Evolutionary conservation across 1,140 invertebrate genomes (phyloP).

Genomic region (Belonocnema kinseyi): DNA sequence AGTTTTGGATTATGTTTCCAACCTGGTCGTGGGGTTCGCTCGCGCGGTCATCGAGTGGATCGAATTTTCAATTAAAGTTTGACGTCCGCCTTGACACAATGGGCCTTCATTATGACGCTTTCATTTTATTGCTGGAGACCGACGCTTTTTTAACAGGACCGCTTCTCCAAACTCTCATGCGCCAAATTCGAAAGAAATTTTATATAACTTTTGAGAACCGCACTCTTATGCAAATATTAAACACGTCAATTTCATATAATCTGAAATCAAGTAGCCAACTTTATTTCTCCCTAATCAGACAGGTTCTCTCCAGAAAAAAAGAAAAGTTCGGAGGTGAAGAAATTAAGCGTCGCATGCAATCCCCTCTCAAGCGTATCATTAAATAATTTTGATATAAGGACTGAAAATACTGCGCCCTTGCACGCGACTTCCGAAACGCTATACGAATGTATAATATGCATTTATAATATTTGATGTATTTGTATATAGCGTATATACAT

Average conservation of each 20-base stretch:
- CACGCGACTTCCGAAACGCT: conserved; percentile 27
- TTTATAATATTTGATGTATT: too few relatives aligned
- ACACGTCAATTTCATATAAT: too few relatives aligned
- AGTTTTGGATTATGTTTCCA: conserved; percentile 10
- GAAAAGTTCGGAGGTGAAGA: conserved; percentile 21
- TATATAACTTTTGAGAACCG: too few relatives aligned
- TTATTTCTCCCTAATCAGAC: background rate
- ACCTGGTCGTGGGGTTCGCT: background rate
- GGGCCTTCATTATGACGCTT: conserved; percentile 57
- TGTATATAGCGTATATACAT: too few relatives aligned
- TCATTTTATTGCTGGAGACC: conserved; percentile 49
- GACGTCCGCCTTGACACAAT: conserved; percentile 56
- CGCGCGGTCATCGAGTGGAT: conserved; percentile 47
- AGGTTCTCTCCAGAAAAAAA: background rate
- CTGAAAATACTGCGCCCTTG: conserved; percentile 10
- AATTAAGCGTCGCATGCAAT: conserved; percentile 26
- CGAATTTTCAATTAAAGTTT: conserved; percentile 62
- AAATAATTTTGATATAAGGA: conserved; percentile 32
- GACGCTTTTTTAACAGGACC: conserved; percentile 6
- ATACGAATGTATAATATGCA: background rate
- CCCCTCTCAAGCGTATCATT: conserved; percentile 28
- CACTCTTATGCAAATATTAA: too few relatives aligned
- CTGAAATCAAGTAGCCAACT: background rate
- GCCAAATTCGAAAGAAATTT: background rate
- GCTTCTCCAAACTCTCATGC: background rate